Percentiles rank a stretch among this genome's conserved stretches.
These are phyloP conservation scores for Forbesichthys papilliferus DNA, from an alignment of 2,113 vertebrate genomes.

Conservation along the genomic window DNA sequence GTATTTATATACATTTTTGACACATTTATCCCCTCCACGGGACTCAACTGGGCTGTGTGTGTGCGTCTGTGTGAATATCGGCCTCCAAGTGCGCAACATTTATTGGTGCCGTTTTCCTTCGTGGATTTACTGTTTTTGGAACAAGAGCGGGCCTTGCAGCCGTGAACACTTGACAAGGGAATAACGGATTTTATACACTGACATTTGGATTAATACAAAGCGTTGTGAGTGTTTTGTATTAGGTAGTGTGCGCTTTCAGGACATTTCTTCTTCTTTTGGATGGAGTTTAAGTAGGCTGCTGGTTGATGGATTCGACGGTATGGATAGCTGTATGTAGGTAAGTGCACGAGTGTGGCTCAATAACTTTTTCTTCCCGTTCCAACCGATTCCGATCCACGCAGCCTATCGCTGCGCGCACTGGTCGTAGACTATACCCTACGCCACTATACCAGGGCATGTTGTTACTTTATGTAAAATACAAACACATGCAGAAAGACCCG, in stretches of 20 bases:
- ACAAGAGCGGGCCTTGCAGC: slow-evolving; percentile 33
- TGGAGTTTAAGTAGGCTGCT: slow-evolving; percentile 60
- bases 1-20: background rate
- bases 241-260: slow-evolving; percentile 40
- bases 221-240: slow-evolving; percentile 52
- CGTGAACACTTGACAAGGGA: slow-evolving; percentile 41
- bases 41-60: slow-evolving; percentile 39
- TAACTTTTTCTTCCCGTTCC: background rate
- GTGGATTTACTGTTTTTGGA: slow-evolving; percentile 69
- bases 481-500: background rate
- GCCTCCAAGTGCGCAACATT: slow-evolving; percentile 53
- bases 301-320: slow-evolving; percentile 77
- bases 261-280: slow-evolving; percentile 40
- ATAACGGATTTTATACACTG: slow-evolving; percentile 56
- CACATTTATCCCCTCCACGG: slow-evolving; percentile 17
- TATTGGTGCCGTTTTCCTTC: slow-evolving; percentile 30
- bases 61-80: slow-evolving; percentile 21
- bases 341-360: slow-evolving; percentile 41
- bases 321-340: slow-evolving; percentile 76
- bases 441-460: background rate
- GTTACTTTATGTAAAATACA: background rate
- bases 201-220: slow-evolving; percentile 60
- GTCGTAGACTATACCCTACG: background rate
- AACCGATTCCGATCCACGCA: background rate
- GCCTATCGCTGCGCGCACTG: background rate